Evolutionary conservation across 2,113 vertebrate genomes (phyloP), one percentile per base, ranked within the genome.

Genomic region (Girardinichthys multiradiatus): DNA sequence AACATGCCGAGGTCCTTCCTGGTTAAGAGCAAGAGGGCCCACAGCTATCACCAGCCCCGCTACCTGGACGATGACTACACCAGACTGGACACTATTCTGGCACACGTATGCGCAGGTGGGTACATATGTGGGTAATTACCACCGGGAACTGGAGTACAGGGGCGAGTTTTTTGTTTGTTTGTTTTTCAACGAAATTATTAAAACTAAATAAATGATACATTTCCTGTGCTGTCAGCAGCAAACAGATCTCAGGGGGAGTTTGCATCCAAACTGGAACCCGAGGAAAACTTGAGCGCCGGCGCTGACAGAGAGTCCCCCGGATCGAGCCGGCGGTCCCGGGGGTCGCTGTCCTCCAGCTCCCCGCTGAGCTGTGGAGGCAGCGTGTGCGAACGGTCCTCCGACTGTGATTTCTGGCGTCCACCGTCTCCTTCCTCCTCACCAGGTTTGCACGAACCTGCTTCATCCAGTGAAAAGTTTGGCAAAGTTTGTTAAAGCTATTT

Each of bases 1-100:
- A 90, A 61, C 82, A 99, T 99, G 98, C 98, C 98, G 75, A 95
- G 98, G 86, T 98, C 98, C 14, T 99, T 99, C 92, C 92, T 99
- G 37, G 98, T 99, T 70, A 99, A 98, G 94, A 99, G 97, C 86
- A 99, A 98, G 92, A 94, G 97, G 90, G 96, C 97, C 72, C 97
- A 99, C 93, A 99, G 97, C 92, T 99, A 99, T 93, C 98, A 99
- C 89, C 96, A 97, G 87, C 97, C 96, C 28, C 95, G 98, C 33
- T 93, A 92, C 60, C 93, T 93, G 57, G 96, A 97, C 72, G 95
- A 96, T 65, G 95, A 95, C 91, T 94, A 86, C 82, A 83, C 86
- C 72, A 90, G 89, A 9, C 88, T 95, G 80, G 95, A 96, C 70
- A 86, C 88, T 21, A 89, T 95, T 17, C 87, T 95, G 59, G 94